Evolutionary conservation across 2,797 vertebrate genomes (phyloP), one percentile per base, ranked within the genome.

Genomic region (Protonibea diacanthus): DNA sequence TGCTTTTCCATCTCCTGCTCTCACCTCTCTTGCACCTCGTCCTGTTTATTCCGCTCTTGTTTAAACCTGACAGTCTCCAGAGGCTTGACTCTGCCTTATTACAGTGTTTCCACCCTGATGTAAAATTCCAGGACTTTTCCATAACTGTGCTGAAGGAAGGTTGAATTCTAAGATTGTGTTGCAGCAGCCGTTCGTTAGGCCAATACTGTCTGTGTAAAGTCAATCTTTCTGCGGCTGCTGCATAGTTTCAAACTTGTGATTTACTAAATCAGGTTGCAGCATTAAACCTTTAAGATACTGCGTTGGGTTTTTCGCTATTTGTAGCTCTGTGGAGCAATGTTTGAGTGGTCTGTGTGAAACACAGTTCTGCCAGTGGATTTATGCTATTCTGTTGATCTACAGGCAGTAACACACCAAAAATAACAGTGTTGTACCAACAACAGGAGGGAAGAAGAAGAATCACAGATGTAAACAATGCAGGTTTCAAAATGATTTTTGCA

Each of bases 11-110:
- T 68, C 70, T 78, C 40, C 29, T 58, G 0, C 68, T 67, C 56
- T 75, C 77, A 71, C 78, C 65, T 68, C 56, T 85, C 44, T 45
- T 48, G 49, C 57, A 75, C 69, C 47, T 80, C 60, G 51, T 70
- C 61, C 61, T 76, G 53, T 82, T 88, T 85, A 82, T 63, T 80
- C 71, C 33, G 20, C 58, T 60, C 74, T 53, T 65, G 70, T 84
- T 82, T 77, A 75, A 60, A 40, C 49, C 77, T 8, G 47, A 66
- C 70, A 60, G 77, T 58, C 59, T 63, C 60, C 27, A 10, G 67
- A 68, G 61, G 44, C 42, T 49, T 20, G 23, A 17, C 70, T 81
- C 59, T 14, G 62, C 53, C 71, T 72, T 72, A 77, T 82, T 74
- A 80, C 60, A 25, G 0, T 3, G 2, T 63, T 62, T 76, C 71